phyloP scores from a whole-genome alignment of 2,113 vertebrate species.

The cat (Felis catus) region DNA sequence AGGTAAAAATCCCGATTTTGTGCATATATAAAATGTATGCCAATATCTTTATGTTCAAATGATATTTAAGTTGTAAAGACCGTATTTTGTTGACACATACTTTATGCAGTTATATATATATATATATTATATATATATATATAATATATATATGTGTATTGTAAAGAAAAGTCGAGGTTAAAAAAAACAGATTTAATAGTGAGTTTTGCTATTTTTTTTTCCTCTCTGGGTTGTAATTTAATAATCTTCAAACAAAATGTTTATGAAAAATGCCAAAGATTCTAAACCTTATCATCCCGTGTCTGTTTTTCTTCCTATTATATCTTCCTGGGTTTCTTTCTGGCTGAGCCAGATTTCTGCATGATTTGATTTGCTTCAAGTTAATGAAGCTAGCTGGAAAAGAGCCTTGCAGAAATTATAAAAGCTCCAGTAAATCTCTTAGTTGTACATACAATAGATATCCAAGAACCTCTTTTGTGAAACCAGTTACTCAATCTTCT shows the following conservation, averaged over 20 bases:
- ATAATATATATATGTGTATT: not conserved
- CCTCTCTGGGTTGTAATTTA: constrained; percentile 66
- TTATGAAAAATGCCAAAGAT: constrained; percentile 86
- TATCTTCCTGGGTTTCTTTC: constrained; percentile 81
- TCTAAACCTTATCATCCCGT: constrained; percentile 81
- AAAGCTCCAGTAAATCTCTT: constrained; percentile 86
- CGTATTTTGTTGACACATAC: constrained; percentile 68
- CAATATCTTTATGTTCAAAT: constrained; percentile 58
- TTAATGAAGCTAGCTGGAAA: constrained; percentile 87
- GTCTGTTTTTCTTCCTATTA: constrained; percentile 85
- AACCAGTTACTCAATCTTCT: constrained; percentile 83
- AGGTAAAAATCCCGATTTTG: constrained; percentile 16
- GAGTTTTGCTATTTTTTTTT: constrained; percentile 31
- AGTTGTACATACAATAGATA: constrained; percentile 83
- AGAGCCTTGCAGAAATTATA: constrained; percentile 84
- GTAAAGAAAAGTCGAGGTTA: constrained; percentile 65
- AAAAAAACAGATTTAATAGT: constrained; percentile 73
- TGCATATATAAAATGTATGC: constrained; percentile 56
- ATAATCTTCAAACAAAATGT: constrained; percentile 83
- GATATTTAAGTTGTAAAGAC: constrained; percentile 73
- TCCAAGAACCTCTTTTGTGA: constrained; percentile 81
- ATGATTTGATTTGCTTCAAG: constrained; percentile 87
- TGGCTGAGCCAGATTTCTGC: constrained; percentile 84
- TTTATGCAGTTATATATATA: not conserved
- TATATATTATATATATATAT: not conserved